phyloP scores from a whole-genome alignment of 1,140 invertebrate genomes.

The Berghia stephanieae region DNA sequence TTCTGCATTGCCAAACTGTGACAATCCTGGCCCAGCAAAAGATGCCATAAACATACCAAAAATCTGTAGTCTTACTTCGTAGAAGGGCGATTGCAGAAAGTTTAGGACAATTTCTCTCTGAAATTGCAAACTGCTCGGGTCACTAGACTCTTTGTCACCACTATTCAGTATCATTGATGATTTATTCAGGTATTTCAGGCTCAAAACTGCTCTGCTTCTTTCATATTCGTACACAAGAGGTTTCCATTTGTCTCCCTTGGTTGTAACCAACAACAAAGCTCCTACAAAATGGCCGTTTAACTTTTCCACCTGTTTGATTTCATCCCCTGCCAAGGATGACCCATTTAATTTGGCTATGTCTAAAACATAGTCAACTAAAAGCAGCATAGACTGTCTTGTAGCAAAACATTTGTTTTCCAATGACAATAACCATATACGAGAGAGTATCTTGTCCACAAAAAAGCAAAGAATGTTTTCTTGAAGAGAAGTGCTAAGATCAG shows the following conservation, averaged over 20 bases:
- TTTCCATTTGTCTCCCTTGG: neutral
- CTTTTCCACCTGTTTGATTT: neutral
- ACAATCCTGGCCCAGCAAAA: neutral
- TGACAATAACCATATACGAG: constrained; percentile 37
- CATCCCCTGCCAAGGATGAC: neutral
- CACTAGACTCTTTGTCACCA: neutral
- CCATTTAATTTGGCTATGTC: neutral
- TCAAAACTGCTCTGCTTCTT: constrained; percentile 19
- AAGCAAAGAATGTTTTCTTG: neutral
- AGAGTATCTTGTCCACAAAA: constrained; percentile 21
- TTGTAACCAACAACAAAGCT: neutral
- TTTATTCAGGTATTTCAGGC: neutral
- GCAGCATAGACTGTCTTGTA: constrained; percentile 15
- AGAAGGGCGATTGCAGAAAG: constrained; percentile 35
- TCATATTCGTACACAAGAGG: constrained; percentile 19
- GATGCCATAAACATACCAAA: neutral
- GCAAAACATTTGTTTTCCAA: constrained; percentile 34
- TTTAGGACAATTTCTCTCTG: constrained; percentile 2
- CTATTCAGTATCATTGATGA: neutral
- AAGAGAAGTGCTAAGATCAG: constrained; percentile 10
- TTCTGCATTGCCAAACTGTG: neutral
- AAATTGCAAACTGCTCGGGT: neutral
- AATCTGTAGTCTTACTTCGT: constrained; percentile 45
- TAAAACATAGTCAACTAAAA: constrained; percentile 10
- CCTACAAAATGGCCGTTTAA: neutral